Conservation (phyloP, 2,888 invertebrate species). For the Cephus spinipes region DNA sequence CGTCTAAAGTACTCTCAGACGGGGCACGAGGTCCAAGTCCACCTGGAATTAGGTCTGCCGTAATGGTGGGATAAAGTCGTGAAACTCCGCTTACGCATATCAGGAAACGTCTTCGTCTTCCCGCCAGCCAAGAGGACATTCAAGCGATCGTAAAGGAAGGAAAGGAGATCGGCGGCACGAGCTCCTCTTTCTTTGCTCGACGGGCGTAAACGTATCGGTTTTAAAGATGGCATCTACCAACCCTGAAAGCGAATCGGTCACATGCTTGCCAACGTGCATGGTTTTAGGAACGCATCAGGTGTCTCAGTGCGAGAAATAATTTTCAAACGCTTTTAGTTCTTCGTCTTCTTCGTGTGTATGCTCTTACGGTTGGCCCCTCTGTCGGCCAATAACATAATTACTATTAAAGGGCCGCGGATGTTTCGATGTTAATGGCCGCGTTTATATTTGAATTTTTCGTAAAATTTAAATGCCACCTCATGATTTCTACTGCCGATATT, state of each 20-base stretch:
- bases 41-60: neutral
- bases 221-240: neutral
- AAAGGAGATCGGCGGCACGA: neutral
- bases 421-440: neutral
- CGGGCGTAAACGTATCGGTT: neutral
- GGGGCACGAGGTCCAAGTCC: neutral
- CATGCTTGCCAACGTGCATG: neutral
- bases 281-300: neutral
- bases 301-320: neutral
- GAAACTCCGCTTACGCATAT: neutral
- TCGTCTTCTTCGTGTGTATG: neutral
- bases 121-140: neutral
- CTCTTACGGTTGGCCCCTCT: neutral
- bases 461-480: neutral
- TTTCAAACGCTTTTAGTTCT: neutral
- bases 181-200: neutral
- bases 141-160: neutral
- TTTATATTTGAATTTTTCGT: neutral
- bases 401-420: neutral
- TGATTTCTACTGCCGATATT: neutral
- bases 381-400: neutral
- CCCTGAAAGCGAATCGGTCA: neutral
- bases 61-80: neutral
- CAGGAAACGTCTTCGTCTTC: neutral
- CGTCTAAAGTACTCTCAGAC: neutral